Percentiles rank a stretch among this genome's conserved stretches.
These are phyloP conservation scores for Spongilla lacustris DNA, from an alignment of 37 sponge, comb jelly and placozoan species.

Conservation along the genomic window DNA sequence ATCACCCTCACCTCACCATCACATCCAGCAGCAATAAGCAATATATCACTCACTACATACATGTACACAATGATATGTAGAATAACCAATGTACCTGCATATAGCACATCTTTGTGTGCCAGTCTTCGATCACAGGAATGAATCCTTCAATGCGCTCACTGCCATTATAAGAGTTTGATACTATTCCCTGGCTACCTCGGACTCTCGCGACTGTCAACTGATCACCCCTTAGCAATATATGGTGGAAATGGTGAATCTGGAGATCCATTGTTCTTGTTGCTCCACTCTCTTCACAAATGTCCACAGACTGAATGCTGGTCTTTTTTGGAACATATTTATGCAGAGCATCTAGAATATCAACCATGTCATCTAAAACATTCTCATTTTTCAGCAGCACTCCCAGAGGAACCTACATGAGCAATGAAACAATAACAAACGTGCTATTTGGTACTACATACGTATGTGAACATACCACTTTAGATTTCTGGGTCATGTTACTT, in stretches of 20 bases:
- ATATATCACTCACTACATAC: too few species aligned
- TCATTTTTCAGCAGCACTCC: slow-evolving; percentile 13
- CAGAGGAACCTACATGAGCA: neutral
- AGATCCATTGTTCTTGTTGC: neutral
- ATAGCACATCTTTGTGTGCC: slow-evolving; percentile 17
- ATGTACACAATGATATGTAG: too few species aligned
- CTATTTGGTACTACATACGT: too few species aligned
- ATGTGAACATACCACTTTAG: too few species aligned
- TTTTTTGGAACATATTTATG: slow-evolving; percentile 25
- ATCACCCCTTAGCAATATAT: slow-evolving; percentile 9
- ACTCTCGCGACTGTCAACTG: slow-evolving; percentile 23
- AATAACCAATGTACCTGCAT: neutral
- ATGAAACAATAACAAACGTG: too few species aligned
- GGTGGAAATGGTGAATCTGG: slow-evolving; percentile 10
- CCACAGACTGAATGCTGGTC: neutral
- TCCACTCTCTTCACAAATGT: neutral
- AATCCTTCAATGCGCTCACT: slow-evolving; percentile 8
- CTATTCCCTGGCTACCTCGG: neutral
- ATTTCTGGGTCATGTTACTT: too few species aligned
- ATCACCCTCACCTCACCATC: too few species aligned
- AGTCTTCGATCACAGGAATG: slow-evolving; percentile 15
- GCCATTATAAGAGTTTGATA: slow-evolving; percentile 6
- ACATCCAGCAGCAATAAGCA: too few species aligned
- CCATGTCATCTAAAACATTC: slow-evolving; percentile 10
- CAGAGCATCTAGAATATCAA: slow-evolving; percentile 17